phyloP scores from a whole-genome alignment of 2,113 vertebrate species.

The Alosa alosa region DNA sequence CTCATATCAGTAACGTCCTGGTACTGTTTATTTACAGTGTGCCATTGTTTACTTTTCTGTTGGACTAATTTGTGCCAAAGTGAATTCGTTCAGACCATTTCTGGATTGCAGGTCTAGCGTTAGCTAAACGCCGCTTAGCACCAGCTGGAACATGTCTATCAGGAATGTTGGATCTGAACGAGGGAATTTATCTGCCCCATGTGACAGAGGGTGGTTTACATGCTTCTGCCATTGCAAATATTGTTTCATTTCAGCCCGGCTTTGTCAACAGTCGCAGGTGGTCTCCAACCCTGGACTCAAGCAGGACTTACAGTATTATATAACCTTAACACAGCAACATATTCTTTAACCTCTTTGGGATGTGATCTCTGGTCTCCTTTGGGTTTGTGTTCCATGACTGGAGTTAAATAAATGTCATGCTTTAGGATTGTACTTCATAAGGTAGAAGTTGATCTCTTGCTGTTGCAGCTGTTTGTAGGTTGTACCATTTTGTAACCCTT shows the following conservation, averaged over 20 bases:
- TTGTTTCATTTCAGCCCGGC: background rate
- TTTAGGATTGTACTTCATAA: background rate
- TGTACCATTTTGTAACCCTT: background rate
- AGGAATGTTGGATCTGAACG: conserved; percentile 36
- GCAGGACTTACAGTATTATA: background rate
- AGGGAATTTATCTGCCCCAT: conserved; percentile 39
- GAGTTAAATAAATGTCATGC: background rate
- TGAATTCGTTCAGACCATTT: conserved; percentile 5
- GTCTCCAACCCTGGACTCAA: background rate
- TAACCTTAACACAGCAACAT: background rate
- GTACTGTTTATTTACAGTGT: background rate
- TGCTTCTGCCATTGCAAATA: conserved; percentile 5
- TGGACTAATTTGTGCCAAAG: conserved; percentile 16
- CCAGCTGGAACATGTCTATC: conserved; percentile 56
- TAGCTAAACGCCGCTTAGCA: conserved; percentile 27
- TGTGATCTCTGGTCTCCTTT: background rate
- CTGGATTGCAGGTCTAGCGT: conserved; percentile 38
- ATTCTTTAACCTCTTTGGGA: background rate
- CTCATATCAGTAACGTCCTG: background rate
- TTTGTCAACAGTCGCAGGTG: background rate
- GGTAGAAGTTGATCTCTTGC: background rate
- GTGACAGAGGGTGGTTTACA: conserved; percentile 27
- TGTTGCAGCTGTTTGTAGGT: no score
- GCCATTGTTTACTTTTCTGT: conserved; percentile 29
- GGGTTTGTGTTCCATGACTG: background rate